These are phyloP conservation scores for Isotomurus palustris DNA, from an alignment of 2,888 invertebrate genomes.

Conservation along the genomic window DNA sequence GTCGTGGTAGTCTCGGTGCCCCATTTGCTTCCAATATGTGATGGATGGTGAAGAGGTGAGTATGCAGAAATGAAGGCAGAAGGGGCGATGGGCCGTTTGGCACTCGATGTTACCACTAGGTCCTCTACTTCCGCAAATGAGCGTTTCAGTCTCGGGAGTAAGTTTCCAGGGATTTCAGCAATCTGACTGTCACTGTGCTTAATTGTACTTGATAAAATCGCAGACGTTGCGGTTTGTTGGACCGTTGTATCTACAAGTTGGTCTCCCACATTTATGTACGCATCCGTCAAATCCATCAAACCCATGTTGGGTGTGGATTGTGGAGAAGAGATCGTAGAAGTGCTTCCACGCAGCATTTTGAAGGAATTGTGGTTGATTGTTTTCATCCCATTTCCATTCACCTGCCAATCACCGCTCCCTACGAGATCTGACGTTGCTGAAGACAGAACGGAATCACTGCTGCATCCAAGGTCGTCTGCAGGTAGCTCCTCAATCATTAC, in stretches of 20 bases:
- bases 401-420: conserved; percentile 9
- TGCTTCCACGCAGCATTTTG: conserved; percentile 1
- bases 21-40: conserved; percentile 43
- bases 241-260: conserved; percentile 1
- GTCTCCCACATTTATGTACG: conserved; percentile 1
- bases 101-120: conserved; percentile 42
- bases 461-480: neutral
- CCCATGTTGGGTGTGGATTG: conserved; percentile 11
- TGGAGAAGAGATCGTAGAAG: conserved; percentile 29
- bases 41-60: conserved; percentile 41
- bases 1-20: conserved; percentile 38
- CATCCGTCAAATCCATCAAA: conserved; percentile 8
- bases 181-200: conserved; percentile 10
- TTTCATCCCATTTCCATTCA: conserved; percentile 20
- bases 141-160: conserved; percentile 43
- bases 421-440: too few relatives aligned
- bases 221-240: neutral
- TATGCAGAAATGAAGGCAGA: conserved; percentile 41
- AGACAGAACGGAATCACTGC: neutral
- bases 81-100: conserved; percentile 44
- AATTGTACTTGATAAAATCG: conserved; percentile 5
- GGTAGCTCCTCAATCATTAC: too few relatives aligned
- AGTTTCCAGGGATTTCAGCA: neutral
- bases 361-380: neutral
- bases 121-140: conserved; percentile 44